Percentiles rank a stretch among this genome's conserved stretches.
Conservation (phyloP, 2,888 invertebrate genomes). For the Perithous albicinctus region DNA sequence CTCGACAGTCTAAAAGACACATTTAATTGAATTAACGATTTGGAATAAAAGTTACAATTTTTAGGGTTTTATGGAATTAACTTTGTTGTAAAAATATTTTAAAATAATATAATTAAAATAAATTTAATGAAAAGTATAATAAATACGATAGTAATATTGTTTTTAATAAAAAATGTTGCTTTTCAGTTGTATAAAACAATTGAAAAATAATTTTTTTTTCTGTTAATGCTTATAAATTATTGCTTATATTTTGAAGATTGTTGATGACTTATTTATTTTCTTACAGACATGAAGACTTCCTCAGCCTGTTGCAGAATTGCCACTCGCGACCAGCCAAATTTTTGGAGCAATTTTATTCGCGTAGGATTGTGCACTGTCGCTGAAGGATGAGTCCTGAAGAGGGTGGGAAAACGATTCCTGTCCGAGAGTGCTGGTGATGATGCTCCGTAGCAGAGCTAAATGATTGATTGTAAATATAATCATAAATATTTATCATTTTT, state of each 20-base stretch:
- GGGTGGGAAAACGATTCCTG: constrained; percentile 97
- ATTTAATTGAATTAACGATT: neutral
- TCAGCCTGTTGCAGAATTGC: constrained; percentile 99
- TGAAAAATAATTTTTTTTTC: too few relatives aligned
- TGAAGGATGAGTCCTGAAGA: constrained; percentile 99
- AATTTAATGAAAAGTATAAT: too few relatives aligned
- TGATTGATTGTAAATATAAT: constrained; percentile 62
- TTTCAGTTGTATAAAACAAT: too few relatives aligned
- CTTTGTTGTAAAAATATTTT: too few relatives aligned
- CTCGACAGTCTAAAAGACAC: constrained; percentile 93
- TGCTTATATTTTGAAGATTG: too few relatives aligned
- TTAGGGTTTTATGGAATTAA: too few relatives aligned
- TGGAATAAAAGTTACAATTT: neutral
- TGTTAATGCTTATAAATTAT: neutral
- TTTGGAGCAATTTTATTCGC: constrained; percentile 97
- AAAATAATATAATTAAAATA: too few relatives aligned
- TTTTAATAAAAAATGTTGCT: too few relatives aligned
- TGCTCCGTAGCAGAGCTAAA: constrained; percentile 98
- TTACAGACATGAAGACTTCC: constrained; percentile 97
- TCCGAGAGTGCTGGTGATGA: constrained; percentile 99
- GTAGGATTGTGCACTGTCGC: constrained; percentile 99
- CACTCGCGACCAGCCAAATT: constrained; percentile 98
- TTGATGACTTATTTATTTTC: too few relatives aligned
- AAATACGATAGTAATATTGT: too few relatives aligned
- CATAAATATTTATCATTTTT: too few relatives aligned